phyloP scores from a whole-genome alignment of 2,888 invertebrate species.

The Dermolepida albohirtum region DNA sequence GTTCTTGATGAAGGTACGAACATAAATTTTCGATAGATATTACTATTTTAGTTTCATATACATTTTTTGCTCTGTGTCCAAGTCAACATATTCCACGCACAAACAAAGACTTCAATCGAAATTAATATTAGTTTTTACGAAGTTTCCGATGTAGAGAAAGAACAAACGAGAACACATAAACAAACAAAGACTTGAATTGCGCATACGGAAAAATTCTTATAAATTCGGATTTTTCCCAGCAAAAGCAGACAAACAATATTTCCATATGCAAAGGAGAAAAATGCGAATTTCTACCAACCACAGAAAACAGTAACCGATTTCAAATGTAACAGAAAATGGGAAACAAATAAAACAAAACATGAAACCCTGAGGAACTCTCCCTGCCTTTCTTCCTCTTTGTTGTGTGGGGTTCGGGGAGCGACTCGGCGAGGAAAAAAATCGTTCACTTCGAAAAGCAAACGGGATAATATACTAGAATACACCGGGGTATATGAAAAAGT shows the following conservation, averaged over 20 bases:
- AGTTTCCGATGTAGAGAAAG: slow-evolving; percentile 19
- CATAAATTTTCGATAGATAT: too few species aligned
- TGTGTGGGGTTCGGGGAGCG: neutral
- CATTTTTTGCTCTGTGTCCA: too few species aligned
- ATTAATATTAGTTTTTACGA: slow-evolving; percentile 32
- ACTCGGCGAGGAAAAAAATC: slow-evolving; percentile 30
- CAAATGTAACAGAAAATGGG: slow-evolving; percentile 52
- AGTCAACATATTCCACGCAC: too few species aligned
- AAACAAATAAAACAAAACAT: slow-evolving; percentile 52
- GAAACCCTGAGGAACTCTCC: slow-evolving; percentile 15
- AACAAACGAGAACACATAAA: slow-evolving; percentile 11
- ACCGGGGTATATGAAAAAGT: slow-evolving; percentile 41
- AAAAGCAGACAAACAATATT: slow-evolving; percentile 42
- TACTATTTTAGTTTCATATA: too few species aligned
- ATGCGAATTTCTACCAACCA: slow-evolving; percentile 34
- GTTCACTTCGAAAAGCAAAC: slow-evolving; percentile 35
- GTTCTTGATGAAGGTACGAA: too few species aligned
- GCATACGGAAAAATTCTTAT: slow-evolving; percentile 25
- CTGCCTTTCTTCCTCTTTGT: neutral
- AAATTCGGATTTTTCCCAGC: slow-evolving; percentile 36
- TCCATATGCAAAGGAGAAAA: slow-evolving; percentile 41
- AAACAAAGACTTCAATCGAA: slow-evolving; percentile 5
- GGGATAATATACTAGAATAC: slow-evolving; percentile 41
- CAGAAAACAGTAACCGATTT: slow-evolving; percentile 50
- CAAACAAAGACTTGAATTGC: slow-evolving; percentile 22